Percentiles rank a stretch among this genome's conserved stretches.
phyloP scores from a whole-genome alignment of 2,797 vertebrate species.

The Xyrichtys novacula region DNA sequence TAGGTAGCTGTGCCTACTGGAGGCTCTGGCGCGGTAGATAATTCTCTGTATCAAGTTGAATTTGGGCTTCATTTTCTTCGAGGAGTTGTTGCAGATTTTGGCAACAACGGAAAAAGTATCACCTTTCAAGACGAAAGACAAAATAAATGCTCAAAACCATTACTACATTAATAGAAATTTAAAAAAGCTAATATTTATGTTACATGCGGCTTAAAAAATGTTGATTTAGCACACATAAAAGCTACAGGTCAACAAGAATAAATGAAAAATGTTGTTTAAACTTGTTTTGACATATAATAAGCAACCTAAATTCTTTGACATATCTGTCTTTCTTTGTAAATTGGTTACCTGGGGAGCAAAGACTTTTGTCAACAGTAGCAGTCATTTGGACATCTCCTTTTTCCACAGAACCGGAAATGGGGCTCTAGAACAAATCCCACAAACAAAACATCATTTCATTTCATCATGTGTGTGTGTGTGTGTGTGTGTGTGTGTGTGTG shows the following conservation, averaged over 20 bases:
- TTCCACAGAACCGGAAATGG: constrained; percentile 88
- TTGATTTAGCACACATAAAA: background rate
- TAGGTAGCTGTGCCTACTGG: constrained; percentile 72
- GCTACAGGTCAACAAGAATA: no score
- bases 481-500: no score
- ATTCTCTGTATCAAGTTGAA: constrained; percentile 85
- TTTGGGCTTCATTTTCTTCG: constrained; percentile 87
- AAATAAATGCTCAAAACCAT: no score
- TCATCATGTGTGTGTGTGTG: background rate
- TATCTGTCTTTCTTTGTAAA: background rate
- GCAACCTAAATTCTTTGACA: no score
- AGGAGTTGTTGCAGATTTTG: constrained; percentile 90
- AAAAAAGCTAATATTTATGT: no score
- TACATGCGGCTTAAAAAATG: no score
- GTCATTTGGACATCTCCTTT: constrained; percentile 91
- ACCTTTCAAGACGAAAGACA: constrained; percentile 78
- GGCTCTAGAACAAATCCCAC: constrained; percentile 81
- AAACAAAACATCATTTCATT: constrained; percentile 5
- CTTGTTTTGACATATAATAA: no score
- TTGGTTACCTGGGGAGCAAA: constrained; percentile 89
- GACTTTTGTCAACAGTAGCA: constrained; percentile 88
- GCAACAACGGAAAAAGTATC: constrained; percentile 90
- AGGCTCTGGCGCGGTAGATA: constrained; percentile 81
- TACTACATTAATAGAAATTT: no score
- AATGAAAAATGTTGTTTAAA: background rate